Evolutionary conservation across 2,888 invertebrate species (phyloP).

Genomic region (Parthenolecanium corni): DNA sequence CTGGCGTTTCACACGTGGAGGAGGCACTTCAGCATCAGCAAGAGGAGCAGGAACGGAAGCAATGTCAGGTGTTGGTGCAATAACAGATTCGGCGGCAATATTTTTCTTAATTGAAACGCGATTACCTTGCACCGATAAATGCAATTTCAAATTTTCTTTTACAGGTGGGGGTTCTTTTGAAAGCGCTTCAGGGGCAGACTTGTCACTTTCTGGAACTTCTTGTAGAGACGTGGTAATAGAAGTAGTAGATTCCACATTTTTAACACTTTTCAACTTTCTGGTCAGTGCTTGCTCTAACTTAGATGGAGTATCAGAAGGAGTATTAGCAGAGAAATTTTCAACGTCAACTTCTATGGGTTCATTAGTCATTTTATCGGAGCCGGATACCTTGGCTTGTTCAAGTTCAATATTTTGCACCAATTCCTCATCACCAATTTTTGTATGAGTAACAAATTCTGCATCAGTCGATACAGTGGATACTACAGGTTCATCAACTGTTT

Average conservation of each 20-base stretch:
- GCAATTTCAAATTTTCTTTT: conserved; percentile 14
- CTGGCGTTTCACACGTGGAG: conserved; percentile 3
- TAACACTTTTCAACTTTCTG: neutral
- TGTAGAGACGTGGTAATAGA: neutral
- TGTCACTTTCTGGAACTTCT: neutral
- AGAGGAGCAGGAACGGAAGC: neutral
- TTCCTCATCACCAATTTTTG: no score
- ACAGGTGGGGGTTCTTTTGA: neutral
- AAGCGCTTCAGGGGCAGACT: neutral
- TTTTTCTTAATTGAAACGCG: conserved; percentile 19
- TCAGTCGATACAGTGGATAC: no score
- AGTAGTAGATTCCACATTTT: neutral
- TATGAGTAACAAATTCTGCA: no score
- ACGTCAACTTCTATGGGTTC: neutral
- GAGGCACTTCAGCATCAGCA: neutral
- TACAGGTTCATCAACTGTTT: no score
- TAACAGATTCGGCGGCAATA: neutral
- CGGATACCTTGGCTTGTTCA: no score
- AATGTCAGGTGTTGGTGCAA: neutral
- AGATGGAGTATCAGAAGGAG: neutral
- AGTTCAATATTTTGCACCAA: no score
- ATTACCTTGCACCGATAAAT: conserved; percentile 21
- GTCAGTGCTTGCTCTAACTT: conserved; percentile 18
- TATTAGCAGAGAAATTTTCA: neutral
- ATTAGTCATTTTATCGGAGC: no score